Base-by-base conservation (phyloP, 2,888 invertebrate species). In the Lysandra coridon region DNA sequence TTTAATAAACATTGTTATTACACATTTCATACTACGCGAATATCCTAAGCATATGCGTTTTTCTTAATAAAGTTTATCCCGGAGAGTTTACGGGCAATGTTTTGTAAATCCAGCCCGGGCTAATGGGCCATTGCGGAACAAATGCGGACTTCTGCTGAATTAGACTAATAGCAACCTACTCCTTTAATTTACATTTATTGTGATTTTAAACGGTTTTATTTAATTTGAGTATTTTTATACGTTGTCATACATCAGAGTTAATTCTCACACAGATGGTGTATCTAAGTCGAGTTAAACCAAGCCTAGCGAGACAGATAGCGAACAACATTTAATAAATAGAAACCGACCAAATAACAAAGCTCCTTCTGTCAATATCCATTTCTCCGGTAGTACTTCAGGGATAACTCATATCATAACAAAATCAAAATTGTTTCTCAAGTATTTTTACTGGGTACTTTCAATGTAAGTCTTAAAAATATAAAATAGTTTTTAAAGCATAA, bases 1-100 rank as follows among this genome's bases (percentile, higher is more conserved):
- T 81, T 83, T 85, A 85, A 83, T 69, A 69, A 69, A 69, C 69
- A 37, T 37, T 33, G 69, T 69, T 37, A 69, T 83, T 84, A 82
- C 83, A 83, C 83, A 85, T 85, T 64, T 44, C 64, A 87, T 88
- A 88, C 80, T 64, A 80, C 64, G 57, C 78, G 79, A 82, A 82
- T 80, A 81, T 60, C 64, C 76, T 77, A 79, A 81, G 80, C 79
- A 79, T 79, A 81, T 78, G 85, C 90, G 90, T 92, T 92, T 91
- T 92, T 92, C 88, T 89, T 92, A 90, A 93, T 92, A 91, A 92
- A 91, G 88, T 87, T 91, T 89, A 90, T 89, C 88, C 87, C 84
- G 85, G 84, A 83, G 84, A 82, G 87, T 90, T 88, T 90, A 86
- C 83, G 84, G 84, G 88, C 89, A 89, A 89, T 90, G 92, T 92